phyloP scores from a whole-genome alignment of 2,888 invertebrate genomes.

The Euplagia quadripunctaria region DNA sequence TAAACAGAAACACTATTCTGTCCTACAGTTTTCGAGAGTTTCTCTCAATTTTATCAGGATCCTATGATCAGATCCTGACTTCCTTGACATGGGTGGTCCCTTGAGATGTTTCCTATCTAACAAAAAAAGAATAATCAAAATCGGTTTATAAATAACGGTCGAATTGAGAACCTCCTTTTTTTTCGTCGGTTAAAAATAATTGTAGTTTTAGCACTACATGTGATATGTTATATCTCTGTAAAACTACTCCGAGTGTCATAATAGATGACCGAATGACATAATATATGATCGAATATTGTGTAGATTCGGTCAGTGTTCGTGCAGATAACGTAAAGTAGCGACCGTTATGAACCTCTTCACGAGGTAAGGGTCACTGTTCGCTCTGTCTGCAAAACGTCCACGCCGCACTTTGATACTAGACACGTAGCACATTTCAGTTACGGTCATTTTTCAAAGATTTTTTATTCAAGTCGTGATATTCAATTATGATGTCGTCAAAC shows the following conservation, averaged over 20 bases:
- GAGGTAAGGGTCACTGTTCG: conserved; percentile 9
- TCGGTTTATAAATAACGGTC: too few species aligned
- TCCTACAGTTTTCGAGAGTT: too few species aligned
- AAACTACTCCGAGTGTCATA: neutral
- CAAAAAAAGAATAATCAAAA: too few species aligned
- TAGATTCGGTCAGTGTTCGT: neutral
- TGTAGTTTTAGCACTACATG: too few species aligned
- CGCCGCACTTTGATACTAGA: neutral
- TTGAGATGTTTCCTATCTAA: too few species aligned
- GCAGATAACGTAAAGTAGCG: conserved; percentile 1
- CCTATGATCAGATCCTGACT: too few species aligned
- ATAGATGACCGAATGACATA: neutral
- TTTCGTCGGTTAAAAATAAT: too few species aligned
- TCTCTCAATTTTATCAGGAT: too few species aligned
- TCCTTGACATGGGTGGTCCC: too few species aligned
- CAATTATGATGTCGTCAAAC: neutral
- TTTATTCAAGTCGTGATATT: conserved; percentile 2
- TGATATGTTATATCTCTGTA: neutral
- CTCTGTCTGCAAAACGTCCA: conserved; percentile 1
- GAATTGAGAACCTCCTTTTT: too few species aligned
- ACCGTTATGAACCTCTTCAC: conserved; percentile 5
- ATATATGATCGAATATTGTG: neutral
- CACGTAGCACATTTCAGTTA: conserved; percentile 5
- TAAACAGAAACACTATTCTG: too few species aligned
- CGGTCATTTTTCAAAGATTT: neutral